Evolutionary conservation across 2,888 invertebrate species (phyloP).

Genomic region (Galeruca laticollis): DNA sequence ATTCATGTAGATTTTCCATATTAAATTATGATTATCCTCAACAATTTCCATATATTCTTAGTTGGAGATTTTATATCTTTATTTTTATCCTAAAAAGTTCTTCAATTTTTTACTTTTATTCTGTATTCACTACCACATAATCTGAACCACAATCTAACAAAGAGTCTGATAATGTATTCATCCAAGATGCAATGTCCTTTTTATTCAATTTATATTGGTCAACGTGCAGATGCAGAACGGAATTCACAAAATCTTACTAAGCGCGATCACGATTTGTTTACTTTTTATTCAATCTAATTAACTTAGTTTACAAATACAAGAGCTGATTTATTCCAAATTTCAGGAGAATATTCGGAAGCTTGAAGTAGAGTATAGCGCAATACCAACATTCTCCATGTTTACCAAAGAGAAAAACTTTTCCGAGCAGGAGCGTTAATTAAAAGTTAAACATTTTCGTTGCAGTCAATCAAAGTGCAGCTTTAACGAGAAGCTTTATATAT

Average conservation of each 20-base stretch:
- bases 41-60: too few relatives aligned
- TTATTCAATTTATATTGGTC: background rate
- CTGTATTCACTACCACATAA: too few relatives aligned
- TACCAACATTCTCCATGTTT: constrained; percentile 16
- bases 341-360: constrained; percentile 18
- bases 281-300: constrained; percentile 31
- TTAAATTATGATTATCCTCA: too few relatives aligned
- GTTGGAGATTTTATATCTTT: too few relatives aligned
- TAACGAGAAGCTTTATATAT: constrained; percentile 21
- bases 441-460: constrained; percentile 35
- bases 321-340: constrained; percentile 26
- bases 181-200: background rate
- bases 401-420: constrained; percentile 27
- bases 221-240: background rate
- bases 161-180: too few relatives aligned
- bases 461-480: constrained; percentile 35
- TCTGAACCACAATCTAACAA: too few relatives aligned
- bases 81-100: too few relatives aligned
- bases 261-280: constrained; percentile 2
- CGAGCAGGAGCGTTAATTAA: constrained; percentile 31
- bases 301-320: constrained; percentile 19
- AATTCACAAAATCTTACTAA: background rate
- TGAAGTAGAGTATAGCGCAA: constrained; percentile 14
- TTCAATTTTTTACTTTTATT: too few relatives aligned
- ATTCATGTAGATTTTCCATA: too few relatives aligned